Conservation (phyloP, 1,140 invertebrate species). For the Dolichoris vasculosae region DNA sequence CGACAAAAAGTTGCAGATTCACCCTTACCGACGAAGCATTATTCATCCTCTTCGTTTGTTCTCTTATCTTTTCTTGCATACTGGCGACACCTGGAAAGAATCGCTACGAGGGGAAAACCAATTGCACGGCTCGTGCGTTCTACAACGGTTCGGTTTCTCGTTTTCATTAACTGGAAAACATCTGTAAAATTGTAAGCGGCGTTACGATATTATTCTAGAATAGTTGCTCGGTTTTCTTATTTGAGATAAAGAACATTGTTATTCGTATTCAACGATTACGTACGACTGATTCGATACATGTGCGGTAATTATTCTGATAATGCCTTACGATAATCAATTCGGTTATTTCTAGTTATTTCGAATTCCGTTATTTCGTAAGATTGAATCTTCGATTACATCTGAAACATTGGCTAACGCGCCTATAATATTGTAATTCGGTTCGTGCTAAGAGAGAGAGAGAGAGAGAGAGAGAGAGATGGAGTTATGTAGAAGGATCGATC, state of each 20-base stretch:
- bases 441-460: neutral
- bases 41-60: conserved; percentile 47
- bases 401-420: neutral
- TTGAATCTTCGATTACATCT: neutral
- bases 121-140: neutral
- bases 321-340: neutral
- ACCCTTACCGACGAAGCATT: conserved; percentile 50
- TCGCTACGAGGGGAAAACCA: neutral
- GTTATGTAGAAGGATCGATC: neutral
- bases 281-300: neutral
- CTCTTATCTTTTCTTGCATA: conserved; percentile 20
- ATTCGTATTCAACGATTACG: too few relatives aligned
- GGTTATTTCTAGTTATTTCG: neutral
- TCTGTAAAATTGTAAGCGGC: conserved; percentile 11
- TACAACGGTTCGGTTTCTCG: neutral
- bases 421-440: neutral
- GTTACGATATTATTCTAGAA: neutral
- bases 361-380: neutral
- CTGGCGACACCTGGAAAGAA: conserved; percentile 51
- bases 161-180: neutral
- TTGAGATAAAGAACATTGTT: too few relatives aligned
- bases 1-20: conserved; percentile 33
- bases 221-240: neutral
- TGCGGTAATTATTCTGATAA: neutral
- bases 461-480: neutral